Evolutionary conservation across 2,113 vertebrate genomes (phyloP), one percentile per base, ranked within the genome.

Genomic region (Hemichromis elongatus): DNA sequence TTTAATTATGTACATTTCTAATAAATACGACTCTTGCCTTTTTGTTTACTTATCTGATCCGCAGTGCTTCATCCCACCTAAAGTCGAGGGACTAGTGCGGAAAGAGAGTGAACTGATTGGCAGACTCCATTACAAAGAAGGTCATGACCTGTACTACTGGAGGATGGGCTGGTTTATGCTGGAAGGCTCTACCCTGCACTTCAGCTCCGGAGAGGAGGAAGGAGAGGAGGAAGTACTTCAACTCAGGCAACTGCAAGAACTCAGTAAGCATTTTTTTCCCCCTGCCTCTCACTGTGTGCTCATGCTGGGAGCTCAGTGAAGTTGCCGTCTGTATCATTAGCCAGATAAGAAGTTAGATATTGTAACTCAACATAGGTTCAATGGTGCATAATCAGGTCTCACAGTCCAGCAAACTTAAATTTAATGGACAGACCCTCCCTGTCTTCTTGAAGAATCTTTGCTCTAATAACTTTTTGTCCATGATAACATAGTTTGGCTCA

Each of bases 121-220:
- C 82, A 96, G 96, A 55, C 96, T 99, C 57, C 96, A 96, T 94
- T 99, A 98, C 95, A 99, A 99, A 92, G 98, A 99, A 54, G 97
- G 98, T 84, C 97, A 98, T 1, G 97, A 95, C 82, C 96, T 99
- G 73, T 97, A 98, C 92, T 96, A 97, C 84, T 99, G 99, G 99
- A 97, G 94, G 79, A 95, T 91, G 90, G 98, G 98, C 90, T 99
- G 99, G 99, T 99, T 99, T 91, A 93, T 94, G 77, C 93, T 99
- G 92, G 96, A 97, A 81, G 97, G 97, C 59, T 97, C 96, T 0
- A 95, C 93, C 42, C 95, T 99, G 87, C 95, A 95, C 93, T 98
- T 97, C 94, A 97, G 95, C 91, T 94, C 97, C 6, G 97, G 96
- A 75, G 93, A 95, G 7, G 94, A 95, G 80, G 93, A 94, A 42